Base-by-base conservation (phyloP, 2,888 invertebrate species). In the Aphidoletes aphidimyza region DNA sequence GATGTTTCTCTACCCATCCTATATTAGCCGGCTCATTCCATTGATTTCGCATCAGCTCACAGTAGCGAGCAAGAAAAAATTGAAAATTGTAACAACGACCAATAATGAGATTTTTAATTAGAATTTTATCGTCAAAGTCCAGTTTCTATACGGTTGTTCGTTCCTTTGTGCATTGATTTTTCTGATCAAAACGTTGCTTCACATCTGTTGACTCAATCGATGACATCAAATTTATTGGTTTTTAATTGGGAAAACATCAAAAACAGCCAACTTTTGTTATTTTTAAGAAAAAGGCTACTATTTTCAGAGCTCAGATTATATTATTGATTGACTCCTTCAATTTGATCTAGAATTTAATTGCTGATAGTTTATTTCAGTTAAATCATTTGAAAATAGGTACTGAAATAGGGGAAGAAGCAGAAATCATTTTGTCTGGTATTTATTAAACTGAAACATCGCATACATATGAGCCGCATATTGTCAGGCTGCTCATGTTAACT, bases 41-140 rank as follows among this genome's bases (percentile, higher is more conserved):
- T 22, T 54, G 54, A 22, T 9, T 54, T 47, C 47, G 22, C 54
- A 22, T 54, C 26, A 2, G 22, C 26, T 22, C 26, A 22, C 6
- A 14, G 14, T n/a, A 2, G 54, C 5, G n/a, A 30, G 14, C 30
- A 17, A 69, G 11, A 54, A 14, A 69, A 69, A 69, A 69, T 69
- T 69, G 69, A 69, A 69, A 69, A 69, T n/a, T 69, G 30, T 69
- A 69, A 69, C 69, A 69, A 69, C 34, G 30, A 69, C 34, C 69
- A 14, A 30, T 69, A 69, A 69, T 69, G 69, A 69, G 69, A 69
- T 69, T 69, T 69, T 69, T 69, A 69, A 69, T 69, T 69, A 69
- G 69, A 69, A 69, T 69, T 69, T 69, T 69, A 69, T 69, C 14
- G 69, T 30, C 34, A 69, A 69, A 30, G 69, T 69, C 69, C 69